Conservation (phyloP, 64 coral and sea anemone species). For the Montipora cactus region DNA sequence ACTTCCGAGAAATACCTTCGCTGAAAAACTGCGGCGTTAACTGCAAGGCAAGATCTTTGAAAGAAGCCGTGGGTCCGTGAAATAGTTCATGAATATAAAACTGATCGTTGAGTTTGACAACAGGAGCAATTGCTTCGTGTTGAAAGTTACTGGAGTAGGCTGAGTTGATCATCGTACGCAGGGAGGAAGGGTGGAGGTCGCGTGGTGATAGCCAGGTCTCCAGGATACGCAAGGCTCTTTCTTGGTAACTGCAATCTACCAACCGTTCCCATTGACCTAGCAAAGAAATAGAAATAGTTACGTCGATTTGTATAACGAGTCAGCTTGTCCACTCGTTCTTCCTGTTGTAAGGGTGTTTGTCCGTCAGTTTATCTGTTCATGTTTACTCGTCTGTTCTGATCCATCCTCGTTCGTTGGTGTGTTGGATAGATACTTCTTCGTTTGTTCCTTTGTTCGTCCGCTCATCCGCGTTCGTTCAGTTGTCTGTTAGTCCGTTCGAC, state of each 20-base stretch:
- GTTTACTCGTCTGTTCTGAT: too few species aligned
- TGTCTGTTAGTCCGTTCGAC: too few species aligned
- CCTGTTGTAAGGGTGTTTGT: too few species aligned
- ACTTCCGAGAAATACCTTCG: constrained; percentile 39
- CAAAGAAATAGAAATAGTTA: neutral
- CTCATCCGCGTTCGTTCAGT: too few species aligned
- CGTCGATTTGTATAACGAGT: too few species aligned
- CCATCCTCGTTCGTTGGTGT: too few species aligned
- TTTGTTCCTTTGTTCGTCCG: too few species aligned
- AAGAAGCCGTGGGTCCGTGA: constrained; percentile 88
- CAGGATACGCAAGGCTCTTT: constrained; percentile 51
- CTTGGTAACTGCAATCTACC: constrained; percentile 60
- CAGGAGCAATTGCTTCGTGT: constrained; percentile 55
- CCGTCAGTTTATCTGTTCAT: too few species aligned
- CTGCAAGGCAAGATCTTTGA: constrained; percentile 94
- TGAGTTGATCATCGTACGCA: constrained; percentile 41
- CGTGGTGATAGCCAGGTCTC: constrained; percentile 55
- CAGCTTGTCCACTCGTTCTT: too few species aligned
- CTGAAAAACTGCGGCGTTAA: constrained; percentile 92
- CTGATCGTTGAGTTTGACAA: constrained; percentile 54
- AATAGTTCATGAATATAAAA: constrained; percentile 47
- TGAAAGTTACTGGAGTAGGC: constrained; percentile 51
- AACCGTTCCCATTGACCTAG: constrained; percentile 47
- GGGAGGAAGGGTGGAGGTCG: constrained; percentile 36
- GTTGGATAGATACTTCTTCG: too few species aligned